Evolutionary conservation across 92 coral and sea anemone species (phyloP).

Genomic region (Porites cylindrica): DNA sequence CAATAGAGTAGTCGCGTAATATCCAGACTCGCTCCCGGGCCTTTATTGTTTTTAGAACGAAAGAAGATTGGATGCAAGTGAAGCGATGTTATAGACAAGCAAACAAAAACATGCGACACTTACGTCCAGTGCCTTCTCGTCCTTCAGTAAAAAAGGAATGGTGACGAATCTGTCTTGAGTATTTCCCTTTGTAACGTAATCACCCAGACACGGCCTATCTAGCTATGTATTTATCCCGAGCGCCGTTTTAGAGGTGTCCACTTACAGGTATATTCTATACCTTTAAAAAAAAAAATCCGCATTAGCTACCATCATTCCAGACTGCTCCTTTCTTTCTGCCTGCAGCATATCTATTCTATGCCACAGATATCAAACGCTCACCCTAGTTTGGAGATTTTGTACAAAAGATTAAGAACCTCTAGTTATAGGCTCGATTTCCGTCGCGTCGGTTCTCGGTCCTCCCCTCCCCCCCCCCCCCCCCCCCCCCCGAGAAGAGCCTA

Average conservation of each 20-base stretch:
- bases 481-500: too few species aligned
- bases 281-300: too few species aligned
- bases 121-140: neutral
- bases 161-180: neutral
- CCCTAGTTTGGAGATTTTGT: too few species aligned
- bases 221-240: neutral
- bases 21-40: neutral
- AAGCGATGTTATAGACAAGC: too few species aligned
- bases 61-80: neutral
- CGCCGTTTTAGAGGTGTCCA: neutral
- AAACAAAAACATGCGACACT: too few species aligned
- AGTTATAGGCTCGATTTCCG: too few species aligned
- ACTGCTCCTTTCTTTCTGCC: neutral
- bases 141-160: neutral
- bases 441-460: neutral
- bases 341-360: neutral
- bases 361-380: too few species aligned
- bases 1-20: constrained; percentile 12
- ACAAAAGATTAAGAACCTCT: too few species aligned
- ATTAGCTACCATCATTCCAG: neutral
- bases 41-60: neutral
- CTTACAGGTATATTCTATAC: too few species aligned
- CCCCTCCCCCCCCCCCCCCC: neutral
- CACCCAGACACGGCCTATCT: constrained; percentile 25
- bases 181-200: neutral